Percentiles rank a stretch among this genome's conserved stretches.
These are phyloP conservation scores for Acanthiza pusilla DNA, from an alignment of 2,797 vertebrate genomes.

Conservation along the genomic window DNA sequence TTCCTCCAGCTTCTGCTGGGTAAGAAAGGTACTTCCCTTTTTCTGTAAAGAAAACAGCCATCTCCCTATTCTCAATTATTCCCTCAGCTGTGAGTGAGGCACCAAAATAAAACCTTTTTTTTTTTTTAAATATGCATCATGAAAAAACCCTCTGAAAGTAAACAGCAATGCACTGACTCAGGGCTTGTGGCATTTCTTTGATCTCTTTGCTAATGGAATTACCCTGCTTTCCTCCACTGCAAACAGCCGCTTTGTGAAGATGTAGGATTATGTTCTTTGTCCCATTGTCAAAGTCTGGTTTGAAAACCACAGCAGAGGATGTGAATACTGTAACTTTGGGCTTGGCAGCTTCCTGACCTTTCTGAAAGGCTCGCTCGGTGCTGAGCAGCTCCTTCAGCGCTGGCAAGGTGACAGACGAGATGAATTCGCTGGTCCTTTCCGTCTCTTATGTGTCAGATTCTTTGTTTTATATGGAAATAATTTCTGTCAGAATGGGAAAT, in stretches of 20 bases:
- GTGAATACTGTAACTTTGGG: conserved; percentile 40
- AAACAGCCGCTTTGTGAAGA: neutral
- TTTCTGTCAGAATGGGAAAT: conserved; percentile 40
- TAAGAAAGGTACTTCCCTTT: neutral
- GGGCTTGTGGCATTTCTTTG: conserved; percentile 30
- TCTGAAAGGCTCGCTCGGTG: neutral
- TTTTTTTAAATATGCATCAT: neutral
- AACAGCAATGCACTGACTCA: neutral
- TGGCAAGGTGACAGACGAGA: conserved; percentile 28
- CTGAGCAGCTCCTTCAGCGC: neutral
- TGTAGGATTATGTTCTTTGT: conserved; percentile 33
- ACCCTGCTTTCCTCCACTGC: neutral
- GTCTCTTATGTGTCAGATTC: neutral
- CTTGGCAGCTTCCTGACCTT: conserved; percentile 50
- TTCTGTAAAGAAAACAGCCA: neutral
- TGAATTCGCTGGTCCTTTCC: conserved; percentile 26
- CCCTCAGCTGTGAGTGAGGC: neutral
- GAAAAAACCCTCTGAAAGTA: neutral
- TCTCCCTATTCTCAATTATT: neutral
- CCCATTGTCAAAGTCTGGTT: conserved; percentile 27
- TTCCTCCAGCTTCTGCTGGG: neutral
- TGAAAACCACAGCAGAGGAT: conserved; percentile 49
- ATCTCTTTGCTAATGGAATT: conserved; percentile 34
- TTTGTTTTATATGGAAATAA: conserved; percentile 59
- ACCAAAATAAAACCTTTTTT: neutral